Percentiles rank a stretch among this genome's conserved stretches.
These are phyloP conservation scores for Synergus gifuensis DNA, from an alignment of 2,888 invertebrate species.

Conservation along the genomic window DNA sequence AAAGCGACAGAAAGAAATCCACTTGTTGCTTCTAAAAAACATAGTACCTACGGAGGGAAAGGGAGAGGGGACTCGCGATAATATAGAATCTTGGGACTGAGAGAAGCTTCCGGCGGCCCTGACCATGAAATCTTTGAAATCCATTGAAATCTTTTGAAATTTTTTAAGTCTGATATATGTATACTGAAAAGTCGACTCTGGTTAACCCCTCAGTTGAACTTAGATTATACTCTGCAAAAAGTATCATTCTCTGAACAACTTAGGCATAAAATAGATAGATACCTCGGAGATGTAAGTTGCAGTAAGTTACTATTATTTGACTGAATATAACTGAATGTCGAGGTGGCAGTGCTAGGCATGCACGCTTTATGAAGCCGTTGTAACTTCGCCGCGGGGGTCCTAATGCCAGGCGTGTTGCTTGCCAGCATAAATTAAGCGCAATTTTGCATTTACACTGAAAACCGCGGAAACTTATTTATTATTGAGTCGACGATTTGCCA, in stretches of 20 bases:
- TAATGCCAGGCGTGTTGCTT: constrained; percentile 69
- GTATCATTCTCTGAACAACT: constrained; percentile 52
- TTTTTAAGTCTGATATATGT: too few species aligned
- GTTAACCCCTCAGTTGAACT: background rate
- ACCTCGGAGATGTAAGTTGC: constrained; percentile 32
- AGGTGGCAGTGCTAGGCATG: constrained; percentile 13
- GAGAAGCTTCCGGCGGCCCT: too few species aligned
- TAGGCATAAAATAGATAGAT: constrained; percentile 55
- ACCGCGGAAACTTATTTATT: constrained; percentile 45
- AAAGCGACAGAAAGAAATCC: too few species aligned
- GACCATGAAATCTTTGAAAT: too few species aligned
- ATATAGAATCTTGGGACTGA: too few species aligned
- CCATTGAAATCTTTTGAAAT: too few species aligned
- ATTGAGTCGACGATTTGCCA: constrained; percentile 43
- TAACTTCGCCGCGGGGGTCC: constrained; percentile 74
- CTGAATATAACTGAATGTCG: constrained; percentile 39
- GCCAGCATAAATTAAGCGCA: constrained; percentile 74
- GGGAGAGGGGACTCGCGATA: too few species aligned
- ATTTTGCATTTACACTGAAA: constrained; percentile 49
- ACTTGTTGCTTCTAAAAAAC: too few species aligned
- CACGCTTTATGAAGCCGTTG: constrained; percentile 73
- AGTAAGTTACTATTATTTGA: constrained; percentile 43
- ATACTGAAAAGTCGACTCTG: too few species aligned
- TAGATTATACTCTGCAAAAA: background rate
- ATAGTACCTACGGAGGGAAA: too few species aligned